phyloP scores from a whole-genome alignment of 2,797 vertebrate genomes.

The Lacerta agilis region DNA sequence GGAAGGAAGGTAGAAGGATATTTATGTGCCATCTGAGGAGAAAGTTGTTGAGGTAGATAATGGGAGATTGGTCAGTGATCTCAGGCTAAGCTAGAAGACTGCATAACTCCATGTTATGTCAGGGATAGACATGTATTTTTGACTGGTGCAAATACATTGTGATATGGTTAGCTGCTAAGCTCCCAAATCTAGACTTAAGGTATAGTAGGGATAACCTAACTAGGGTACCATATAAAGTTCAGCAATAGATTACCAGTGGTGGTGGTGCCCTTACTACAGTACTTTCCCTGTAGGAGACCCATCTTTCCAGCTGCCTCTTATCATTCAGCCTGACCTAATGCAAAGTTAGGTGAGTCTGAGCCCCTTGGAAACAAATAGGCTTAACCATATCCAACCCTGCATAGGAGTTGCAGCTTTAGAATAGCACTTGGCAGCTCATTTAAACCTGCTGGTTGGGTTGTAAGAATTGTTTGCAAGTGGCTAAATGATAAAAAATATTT shows the following conservation, averaged over 20 bases:
- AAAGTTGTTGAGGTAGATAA: not conserved
- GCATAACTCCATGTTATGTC: no score
- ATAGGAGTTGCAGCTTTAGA: not conserved
- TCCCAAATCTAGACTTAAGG: not conserved
- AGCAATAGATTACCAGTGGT: not conserved
- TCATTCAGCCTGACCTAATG: not conserved
- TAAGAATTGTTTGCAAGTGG: not conserved
- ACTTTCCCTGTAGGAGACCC: not conserved
- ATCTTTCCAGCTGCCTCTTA: not conserved
- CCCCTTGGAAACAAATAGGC: not conserved
- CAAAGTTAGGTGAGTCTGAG: not conserved
- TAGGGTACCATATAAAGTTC: not conserved
- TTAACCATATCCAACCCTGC: not conserved
- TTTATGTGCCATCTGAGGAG: not conserved
- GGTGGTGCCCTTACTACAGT: not conserved
- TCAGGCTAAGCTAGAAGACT: no score
- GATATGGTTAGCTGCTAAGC: rapidly evolving
- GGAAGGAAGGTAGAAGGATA: not conserved
- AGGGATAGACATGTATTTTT: not conserved
- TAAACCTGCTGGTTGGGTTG: not conserved
- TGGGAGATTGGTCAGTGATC: not conserved
- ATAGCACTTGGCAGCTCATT: not conserved
- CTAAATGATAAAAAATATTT: not conserved
- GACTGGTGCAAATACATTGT: rapidly evolving
- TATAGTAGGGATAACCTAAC: no score